Evolutionary conservation across 2,888 invertebrate genomes (phyloP).

Genomic region (Ophion costatus): DNA sequence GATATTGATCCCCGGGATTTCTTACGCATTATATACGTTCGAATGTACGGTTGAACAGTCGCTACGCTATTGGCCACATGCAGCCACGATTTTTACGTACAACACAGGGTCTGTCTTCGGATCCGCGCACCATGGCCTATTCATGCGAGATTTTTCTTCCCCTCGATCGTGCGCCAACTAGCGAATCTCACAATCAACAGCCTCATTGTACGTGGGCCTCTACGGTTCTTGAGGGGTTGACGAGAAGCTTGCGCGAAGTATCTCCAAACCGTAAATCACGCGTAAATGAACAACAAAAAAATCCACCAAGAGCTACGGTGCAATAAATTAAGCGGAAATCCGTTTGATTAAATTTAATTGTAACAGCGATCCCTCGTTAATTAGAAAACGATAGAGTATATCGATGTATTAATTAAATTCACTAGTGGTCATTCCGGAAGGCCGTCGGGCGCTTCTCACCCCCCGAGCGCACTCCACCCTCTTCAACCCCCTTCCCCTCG

Average conservation of each 20-base stretch:
- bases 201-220: slow-evolving; percentile 39
- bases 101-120: slow-evolving; percentile 5
- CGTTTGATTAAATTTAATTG: slow-evolving; percentile 60
- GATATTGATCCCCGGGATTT: slow-evolving; percentile 50
- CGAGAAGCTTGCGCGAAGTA: not conserved
- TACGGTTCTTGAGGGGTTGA: not conserved
- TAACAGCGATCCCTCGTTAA: too few species aligned
- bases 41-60: slow-evolving; percentile 8
- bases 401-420: slow-evolving; percentile 60
- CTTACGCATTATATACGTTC: not conserved
- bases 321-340: slow-evolving; percentile 36
- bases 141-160: slow-evolving; percentile 18
- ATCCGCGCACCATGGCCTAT: slow-evolving; percentile 23
- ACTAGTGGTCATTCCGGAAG: slow-evolving; percentile 14
- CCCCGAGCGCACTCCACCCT: not conserved
- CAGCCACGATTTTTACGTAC: slow-evolving; percentile 5
- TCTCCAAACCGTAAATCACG: not conserved
- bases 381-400: slow-evolving; percentile 53
- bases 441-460: slow-evolving; percentile 4
- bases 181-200: slow-evolving; percentile 42
- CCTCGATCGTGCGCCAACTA: not conserved
- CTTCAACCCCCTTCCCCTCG: slow-evolving; percentile 13
- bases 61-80: not conserved
- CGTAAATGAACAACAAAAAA: not conserved
- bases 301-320: not conserved